phyloP scores from a whole-genome alignment of 1,140 invertebrate species.

The Lepidurus arcticus region DNA sequence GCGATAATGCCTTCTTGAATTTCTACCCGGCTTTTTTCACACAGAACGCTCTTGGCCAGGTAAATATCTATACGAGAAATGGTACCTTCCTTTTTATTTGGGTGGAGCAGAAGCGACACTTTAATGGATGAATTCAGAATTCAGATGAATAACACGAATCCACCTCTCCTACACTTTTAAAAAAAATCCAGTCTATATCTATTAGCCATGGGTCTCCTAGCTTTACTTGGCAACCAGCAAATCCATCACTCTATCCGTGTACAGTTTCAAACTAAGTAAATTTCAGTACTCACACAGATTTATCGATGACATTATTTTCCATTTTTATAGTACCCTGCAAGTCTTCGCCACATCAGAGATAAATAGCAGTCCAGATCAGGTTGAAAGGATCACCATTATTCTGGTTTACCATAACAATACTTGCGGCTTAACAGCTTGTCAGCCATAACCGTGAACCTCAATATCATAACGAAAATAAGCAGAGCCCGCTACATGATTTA shows the following conservation, averaged over 20 bases:
- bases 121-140: neutral
- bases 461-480: neutral
- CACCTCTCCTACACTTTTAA: neutral
- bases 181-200: neutral
- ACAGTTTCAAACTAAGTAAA: neutral
- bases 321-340: neutral
- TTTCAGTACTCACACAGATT: neutral
- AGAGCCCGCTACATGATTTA: neutral
- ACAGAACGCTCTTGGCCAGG: conserved; percentile 7
- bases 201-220: neutral
- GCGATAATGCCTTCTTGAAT: neutral
- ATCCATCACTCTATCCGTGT: neutral
- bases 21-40: neutral
- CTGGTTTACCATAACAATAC: neutral
- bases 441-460: neutral
- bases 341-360: neutral
- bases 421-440: neutral
- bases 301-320: neutral
- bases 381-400: neutral
- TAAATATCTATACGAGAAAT: neutral
- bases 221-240: neutral
- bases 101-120: neutral
- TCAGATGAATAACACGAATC: conserved; percentile 11
- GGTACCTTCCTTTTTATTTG: neutral
- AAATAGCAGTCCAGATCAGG: neutral